Conservation (phyloP, 2,113 vertebrate genomes). For the Petrocephalus zakoni region DNA sequence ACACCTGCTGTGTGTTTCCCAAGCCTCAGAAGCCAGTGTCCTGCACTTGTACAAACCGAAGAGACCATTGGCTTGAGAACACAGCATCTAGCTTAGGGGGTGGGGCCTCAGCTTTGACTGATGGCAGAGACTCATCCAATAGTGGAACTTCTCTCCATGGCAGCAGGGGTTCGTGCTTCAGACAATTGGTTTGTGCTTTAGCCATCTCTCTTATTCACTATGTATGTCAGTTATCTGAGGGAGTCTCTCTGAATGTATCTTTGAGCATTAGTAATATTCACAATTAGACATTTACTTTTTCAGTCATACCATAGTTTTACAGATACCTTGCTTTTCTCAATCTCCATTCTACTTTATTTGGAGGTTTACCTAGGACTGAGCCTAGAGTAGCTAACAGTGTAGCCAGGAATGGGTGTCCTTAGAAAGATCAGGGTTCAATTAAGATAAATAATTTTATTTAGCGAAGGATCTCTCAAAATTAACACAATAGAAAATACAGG, state of each 20-base stretch:
- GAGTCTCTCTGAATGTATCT: background rate
- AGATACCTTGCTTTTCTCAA: background rate
- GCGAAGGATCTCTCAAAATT: background rate
- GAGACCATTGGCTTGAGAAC: background rate
- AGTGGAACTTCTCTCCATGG: background rate
- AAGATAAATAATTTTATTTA: background rate
- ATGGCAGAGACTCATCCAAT: background rate
- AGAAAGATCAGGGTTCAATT: background rate
- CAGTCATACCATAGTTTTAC: background rate
- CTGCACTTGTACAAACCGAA: background rate
- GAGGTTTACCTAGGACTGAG: background rate
- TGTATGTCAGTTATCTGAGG: background rate
- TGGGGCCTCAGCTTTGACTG: background rate
- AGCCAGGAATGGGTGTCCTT: background rate
- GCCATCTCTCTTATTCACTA: background rate
- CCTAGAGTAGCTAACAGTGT: background rate
- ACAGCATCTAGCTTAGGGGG: background rate
- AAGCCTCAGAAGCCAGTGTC: background rate
- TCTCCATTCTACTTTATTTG: background rate
- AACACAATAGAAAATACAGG: background rate
- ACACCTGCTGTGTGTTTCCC: conserved; percentile 12
- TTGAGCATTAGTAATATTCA: background rate
- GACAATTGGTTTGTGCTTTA: background rate
- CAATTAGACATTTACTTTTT: background rate
- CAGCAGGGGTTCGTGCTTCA: background rate